Evolutionary conservation across 2,888 invertebrate species (phyloP).

Genomic region (Rhingia rostrata): DNA sequence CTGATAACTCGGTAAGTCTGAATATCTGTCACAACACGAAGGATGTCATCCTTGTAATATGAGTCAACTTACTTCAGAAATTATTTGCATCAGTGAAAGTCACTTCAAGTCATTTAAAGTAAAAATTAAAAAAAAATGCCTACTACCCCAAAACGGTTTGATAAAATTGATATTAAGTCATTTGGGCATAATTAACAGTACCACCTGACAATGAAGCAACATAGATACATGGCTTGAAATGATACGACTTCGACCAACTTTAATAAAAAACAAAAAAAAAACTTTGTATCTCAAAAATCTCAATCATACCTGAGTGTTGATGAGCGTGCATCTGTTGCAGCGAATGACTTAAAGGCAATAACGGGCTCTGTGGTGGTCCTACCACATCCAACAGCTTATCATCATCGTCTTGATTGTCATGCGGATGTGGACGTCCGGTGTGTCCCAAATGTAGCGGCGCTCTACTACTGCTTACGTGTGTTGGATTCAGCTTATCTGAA

Average conservation of each 20-base stretch:
- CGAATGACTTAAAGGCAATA: slow-evolving; percentile 85
- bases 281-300: slow-evolving; percentile 24
- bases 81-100: too few relatives aligned
- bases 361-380: slow-evolving; percentile 92
- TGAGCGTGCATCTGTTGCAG: slow-evolving; percentile 83
- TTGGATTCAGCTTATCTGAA: slow-evolving; percentile 84
- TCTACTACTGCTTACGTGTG: slow-evolving; percentile 84
- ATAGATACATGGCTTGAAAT: too few relatives aligned
- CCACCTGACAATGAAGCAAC: too few relatives aligned
- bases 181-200: too few relatives aligned
- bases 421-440: slow-evolving; percentile 81
- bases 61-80: too few relatives aligned
- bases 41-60: too few relatives aligned
- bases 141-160: too few relatives aligned
- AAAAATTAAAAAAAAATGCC: too few relatives aligned
- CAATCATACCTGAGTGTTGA: slow-evolving; percentile 83
- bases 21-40: too few relatives aligned
- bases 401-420: slow-evolving; percentile 88
- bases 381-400: slow-evolving; percentile 94
- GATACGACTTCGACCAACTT: slow-evolving; percentile 2
- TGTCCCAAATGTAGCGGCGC: slow-evolving; percentile 82
- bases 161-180: too few relatives aligned
- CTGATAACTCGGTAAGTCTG: too few relatives aligned
- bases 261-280: background rate
- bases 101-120: too few relatives aligned